Evolutionary conservation across 1,140 invertebrate genomes (phyloP).

Genomic region (Aphelinus atriplicis): DNA sequence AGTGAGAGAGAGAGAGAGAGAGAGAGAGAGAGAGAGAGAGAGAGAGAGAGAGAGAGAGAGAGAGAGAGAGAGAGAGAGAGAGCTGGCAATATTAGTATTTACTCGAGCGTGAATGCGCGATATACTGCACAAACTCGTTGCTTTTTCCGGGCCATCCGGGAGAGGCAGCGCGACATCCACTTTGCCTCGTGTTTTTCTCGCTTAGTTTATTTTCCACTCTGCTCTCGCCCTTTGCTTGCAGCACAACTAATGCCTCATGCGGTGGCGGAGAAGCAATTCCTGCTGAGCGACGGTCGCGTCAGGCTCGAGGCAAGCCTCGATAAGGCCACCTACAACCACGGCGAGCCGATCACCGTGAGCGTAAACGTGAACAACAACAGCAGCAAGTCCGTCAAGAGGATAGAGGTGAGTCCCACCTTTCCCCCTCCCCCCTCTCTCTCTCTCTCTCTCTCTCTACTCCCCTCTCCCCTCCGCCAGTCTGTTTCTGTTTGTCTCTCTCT

Average conservation of each 20-base stretch:
- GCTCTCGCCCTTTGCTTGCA: slow-evolving; percentile 24
- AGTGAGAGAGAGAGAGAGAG: neutral
- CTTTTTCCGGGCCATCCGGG: too few relatives aligned
- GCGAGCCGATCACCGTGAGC: slow-evolving; percentile 88
- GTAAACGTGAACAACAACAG: slow-evolving; percentile 93
- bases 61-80: too few relatives aligned
- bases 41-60: too few relatives aligned
- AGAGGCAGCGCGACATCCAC: too few relatives aligned
- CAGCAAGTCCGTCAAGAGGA: slow-evolving; percentile 92
- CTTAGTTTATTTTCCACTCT: slow-evolving; percentile 14
- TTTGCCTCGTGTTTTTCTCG: slow-evolving; percentile 18
- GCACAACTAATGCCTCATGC: slow-evolving; percentile 63
- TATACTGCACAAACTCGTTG: neutral
- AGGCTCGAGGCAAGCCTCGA: slow-evolving; percentile 90
- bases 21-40: too few relatives aligned
- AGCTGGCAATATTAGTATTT: slow-evolving; percentile 6
- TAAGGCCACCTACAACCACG: slow-evolving; percentile 92
- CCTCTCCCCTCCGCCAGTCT: too few relatives aligned
- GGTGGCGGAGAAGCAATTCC: slow-evolving; percentile 70
- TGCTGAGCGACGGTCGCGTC: slow-evolving; percentile 75
- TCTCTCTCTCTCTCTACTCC: too few relatives aligned
- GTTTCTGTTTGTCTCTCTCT: too few relatives aligned
- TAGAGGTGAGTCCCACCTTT: slow-evolving; percentile 73
- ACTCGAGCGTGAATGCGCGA: slow-evolving; percentile 5
- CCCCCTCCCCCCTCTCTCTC: too few relatives aligned